Evolutionary conservation across 2,113 vertebrate genomes (phyloP), one percentile per base, ranked within the genome.

Genomic region (Pycnonotus jocosus): DNA sequence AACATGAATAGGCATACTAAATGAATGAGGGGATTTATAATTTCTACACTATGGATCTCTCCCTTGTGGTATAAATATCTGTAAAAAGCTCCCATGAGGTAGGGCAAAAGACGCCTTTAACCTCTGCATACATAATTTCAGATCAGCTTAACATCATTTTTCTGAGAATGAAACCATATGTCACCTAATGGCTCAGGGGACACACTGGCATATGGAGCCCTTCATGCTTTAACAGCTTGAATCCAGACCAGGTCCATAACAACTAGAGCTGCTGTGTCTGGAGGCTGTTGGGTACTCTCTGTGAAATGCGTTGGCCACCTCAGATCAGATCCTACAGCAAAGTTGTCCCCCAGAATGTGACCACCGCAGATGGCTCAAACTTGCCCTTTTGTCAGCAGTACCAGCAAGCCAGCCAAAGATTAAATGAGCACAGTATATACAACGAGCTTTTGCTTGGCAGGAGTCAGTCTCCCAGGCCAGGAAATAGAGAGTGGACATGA

Each of bases 81-180:
- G 23, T 61, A 53, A 87, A 95, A 92, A 45, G 16, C 44, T 91
- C 87, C 54, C 50, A 0, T 1, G 15, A 82, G 73, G 19, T 66
- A 73, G 0, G 0, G 61, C 62, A 80, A 72, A 82, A 85, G 84
- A 42, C 0, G 22, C 74, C 84, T 95, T 96, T 95, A 95, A 91
- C 91, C 81, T 91, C 86, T 94, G 62, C 86, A 88, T 66, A 62
- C 38, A 72, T 82, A 92, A 87, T 95, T 93, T 91, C 85, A 95
- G 42, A 91, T 47, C 62, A 92, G 62, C 31, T 84, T 69, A 81
- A 42, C 66, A 66, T 89, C 15, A 38, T 90, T 96, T 95, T 91
- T 57, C 81, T 87, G 79, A 38, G 66, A 90, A 65, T 77, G 45
- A 91, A 95, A 94, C 66, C 91, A 82, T 93, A 95, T 95, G 94